Base-by-base conservation (phyloP, 1,140 invertebrate species). In the Lordiphosa collinella region DNA sequence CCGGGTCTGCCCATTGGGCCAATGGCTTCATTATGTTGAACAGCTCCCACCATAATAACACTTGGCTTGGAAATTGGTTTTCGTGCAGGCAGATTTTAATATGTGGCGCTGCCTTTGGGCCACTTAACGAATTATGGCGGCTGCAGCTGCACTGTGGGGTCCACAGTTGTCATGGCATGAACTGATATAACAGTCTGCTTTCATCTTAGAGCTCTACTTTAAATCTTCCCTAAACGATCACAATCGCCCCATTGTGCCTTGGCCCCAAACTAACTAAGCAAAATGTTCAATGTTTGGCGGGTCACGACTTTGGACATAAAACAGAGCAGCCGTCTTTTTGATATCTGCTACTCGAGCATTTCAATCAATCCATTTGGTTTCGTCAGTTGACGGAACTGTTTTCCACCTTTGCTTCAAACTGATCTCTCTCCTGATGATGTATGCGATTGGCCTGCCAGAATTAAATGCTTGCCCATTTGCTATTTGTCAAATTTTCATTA, bases 401-500 rank as follows among this genome's bases (percentile, higher is more conserved):
- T 50, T 56, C 32, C 62, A 46, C 36, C 44, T 46, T 29, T 29
- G 25, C 2, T 18, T 18, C 16, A 2, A 18, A 3, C 16, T 18
- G 16, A 18, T 18, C 16, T 18, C 16, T 18, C 53, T 44, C 13
- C 46, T 43, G 52, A 63, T 79, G 69, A 78, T 78, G 54, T 46
- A 79, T 79, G 74, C 54, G 52, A 73, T 79, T 79, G 64, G 64
- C 46, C 14, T 44, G 32, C 31, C 13, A 69, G 51, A 38, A 69
- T 55, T 34, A 44, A 51, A 54, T 58, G 70, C 60, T 53, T 65
- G 56, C 47, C 71, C 66, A 82, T 80, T 80, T 80, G 76, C 76
- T 63, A 80, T 80, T 80, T 80, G 76, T 80, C 76, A 80, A 82
- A 80, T 82, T 82, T 80, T 76, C 76, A 80, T 76, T 82, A 80